A percentile compares a stretch with the other conserved stretches of the same genome.
Conservation (phyloP, 2,113 vertebrate genomes). For the Struthidea cinerea region DNA sequence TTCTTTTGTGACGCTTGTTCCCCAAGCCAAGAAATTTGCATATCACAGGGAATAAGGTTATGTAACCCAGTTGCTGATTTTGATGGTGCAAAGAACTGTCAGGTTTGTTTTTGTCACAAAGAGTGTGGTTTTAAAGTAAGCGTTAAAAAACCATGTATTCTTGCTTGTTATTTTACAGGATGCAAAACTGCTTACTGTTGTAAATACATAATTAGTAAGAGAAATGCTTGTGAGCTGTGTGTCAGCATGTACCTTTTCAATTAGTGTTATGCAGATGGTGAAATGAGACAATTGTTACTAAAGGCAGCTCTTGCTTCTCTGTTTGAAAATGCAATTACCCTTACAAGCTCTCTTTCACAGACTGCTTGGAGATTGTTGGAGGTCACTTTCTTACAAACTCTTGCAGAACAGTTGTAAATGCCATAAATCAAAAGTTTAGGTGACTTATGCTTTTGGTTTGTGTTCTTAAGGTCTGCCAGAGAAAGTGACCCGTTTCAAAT, state of each 20-base stretch:
- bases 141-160: background rate
- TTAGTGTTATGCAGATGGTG: background rate
- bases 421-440: background rate
- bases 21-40: conserved; percentile 38
- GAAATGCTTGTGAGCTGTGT: background rate
- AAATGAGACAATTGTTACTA: background rate
- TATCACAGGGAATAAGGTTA: conserved; percentile 40
- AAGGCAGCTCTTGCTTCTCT: background rate
- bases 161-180: background rate
- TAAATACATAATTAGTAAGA: background rate
- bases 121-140: background rate
- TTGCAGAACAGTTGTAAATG: background rate
- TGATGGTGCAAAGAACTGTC: background rate
- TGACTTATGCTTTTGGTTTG: background rate
- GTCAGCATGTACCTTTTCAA: background rate
- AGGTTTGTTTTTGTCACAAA: background rate
- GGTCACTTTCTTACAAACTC: conserved; percentile 11
- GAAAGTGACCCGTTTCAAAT: background rate
- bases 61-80: conserved; percentile 37
- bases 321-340: background rate
- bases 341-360: background rate
- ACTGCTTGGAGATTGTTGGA: background rate
- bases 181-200: background rate
- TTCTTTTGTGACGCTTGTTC: conserved; percentile 10
- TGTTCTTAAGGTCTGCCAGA: background rate